These are phyloP conservation scores for Heliopora coerulea DNA, from an alignment of 92 coral and sea anemone species.

Conservation along the genomic window DNA sequence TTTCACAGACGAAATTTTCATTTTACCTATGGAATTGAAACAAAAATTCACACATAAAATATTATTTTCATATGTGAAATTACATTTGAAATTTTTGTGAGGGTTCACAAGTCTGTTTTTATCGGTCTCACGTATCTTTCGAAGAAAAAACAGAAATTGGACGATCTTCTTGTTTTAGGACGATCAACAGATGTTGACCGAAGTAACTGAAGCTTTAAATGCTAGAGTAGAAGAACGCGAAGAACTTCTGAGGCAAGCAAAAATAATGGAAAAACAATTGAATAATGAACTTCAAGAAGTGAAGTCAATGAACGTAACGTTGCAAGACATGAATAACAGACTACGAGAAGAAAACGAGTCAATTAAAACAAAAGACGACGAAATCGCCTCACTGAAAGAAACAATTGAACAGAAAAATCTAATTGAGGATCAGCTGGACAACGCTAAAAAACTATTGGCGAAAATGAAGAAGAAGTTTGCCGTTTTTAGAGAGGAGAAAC, in stretches of 20 bases:
- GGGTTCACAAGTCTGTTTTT: too few species aligned
- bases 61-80: too few species aligned
- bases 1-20: too few species aligned
- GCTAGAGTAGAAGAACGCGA: not conserved
- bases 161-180: too few species aligned
- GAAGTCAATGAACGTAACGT: not conserved
- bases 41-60: too few species aligned
- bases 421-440: constrained; percentile 2
- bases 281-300: not conserved
- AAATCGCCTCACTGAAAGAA: constrained; percentile 6
- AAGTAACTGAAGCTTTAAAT: not conserved
- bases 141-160: too few species aligned
- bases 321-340: not conserved
- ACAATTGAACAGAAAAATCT: not conserved
- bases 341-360: constrained; percentile 1
- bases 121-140: too few species aligned
- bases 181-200: not conserved
- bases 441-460: constrained; percentile 18
- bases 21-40: too few species aligned
- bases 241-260: not conserved
- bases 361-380: constrained; percentile 5
- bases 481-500: constrained; percentile 33
- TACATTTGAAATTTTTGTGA: too few species aligned
- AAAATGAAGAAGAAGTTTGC: constrained; percentile 32
- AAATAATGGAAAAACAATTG: not conserved